Base-by-base conservation (phyloP, 2,113 vertebrate species). In the Oreotragus oreotragus region DNA sequence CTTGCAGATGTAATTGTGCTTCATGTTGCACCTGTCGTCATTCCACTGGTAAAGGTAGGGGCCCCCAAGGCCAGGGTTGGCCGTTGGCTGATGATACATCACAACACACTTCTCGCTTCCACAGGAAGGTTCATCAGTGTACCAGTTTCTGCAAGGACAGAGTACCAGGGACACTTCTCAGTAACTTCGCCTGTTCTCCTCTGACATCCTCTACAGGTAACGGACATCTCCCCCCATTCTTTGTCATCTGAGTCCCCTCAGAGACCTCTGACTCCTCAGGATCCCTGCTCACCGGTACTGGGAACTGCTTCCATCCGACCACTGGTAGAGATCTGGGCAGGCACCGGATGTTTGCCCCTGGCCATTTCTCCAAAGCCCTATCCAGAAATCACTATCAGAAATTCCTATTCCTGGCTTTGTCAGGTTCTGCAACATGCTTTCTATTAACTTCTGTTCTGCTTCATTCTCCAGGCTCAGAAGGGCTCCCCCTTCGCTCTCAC, bases 1-100 rank as follows among this genome's bases (percentile, higher is more conserved):
- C 95, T 99, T 99, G 99, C 99, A 99, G 98, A 99, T 99, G 97
- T 99, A 99, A 98, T 99, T 99, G 99, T 99, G 99, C 98, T 99
- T 99, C 99, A 99, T 99, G 98, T 99, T 99, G 98, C 99, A 99
- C 88, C 99, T 99, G 96, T 99, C 99, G 12, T 99, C 99, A 0
- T 99, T 99, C 99, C 99, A 99, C 47, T 99, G 99, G 98, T 99
- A 99, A 80, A 99, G 99, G 96, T 99, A 99, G 3, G 99, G 99
- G 4, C 99, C 99, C 1, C 99, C 99, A 64, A 99, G 99, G 21
- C 99, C 99, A 64, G 99, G 99, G 58, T 99, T 99, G 92, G 99
- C 99, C 0, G 99, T 99, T 11, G 99, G 99, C 96, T 99, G 99
- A 96, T 99, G 99, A 98, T 99, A 99, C 99, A 99, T 99, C 84